Evolutionary conservation across 2,797 vertebrate genomes (phyloP), one percentile per base, ranked within the genome.

Genomic region (Siniperca scherzeri): DNA sequence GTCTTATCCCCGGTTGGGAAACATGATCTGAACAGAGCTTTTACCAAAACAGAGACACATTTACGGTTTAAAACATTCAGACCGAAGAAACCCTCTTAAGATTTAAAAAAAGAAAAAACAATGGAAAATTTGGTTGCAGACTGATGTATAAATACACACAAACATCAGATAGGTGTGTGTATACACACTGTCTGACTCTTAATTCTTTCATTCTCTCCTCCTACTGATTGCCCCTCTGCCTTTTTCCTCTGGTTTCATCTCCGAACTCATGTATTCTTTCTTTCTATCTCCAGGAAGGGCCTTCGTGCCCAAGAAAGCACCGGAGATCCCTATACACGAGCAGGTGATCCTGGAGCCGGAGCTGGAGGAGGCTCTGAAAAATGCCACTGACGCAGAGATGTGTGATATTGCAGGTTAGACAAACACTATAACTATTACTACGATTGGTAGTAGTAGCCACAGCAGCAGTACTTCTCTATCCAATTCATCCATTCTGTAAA

Each of bases 361-460:
- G 93, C 92, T 99, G 90, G 98, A 99, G 92, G 97, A 98, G 86
- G 98, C 98, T 0, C 88, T 99, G 92, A 97, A 96, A 74, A 96
- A 98, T 0, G 98, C 98, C 89, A 97, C 97, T 0, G 98, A 99
- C 0, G 98, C 98, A 0, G 98, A 99, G 91, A 99, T 99, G 98
- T 99, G 98, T 3, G 98, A 99, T 78, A 97, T 99, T 22, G 97
- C 98, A 90, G 97, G 98, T 99, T 48, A 48, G 92, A 74, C 22
- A 9, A 19, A 30, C 48, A 36, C n/a, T 52, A 3, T 33, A 1
- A 40, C 9, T 11, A 4, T 7, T 6, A 33, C 10, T n/a, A 33
- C 4, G 16, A 48, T 1, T 13, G 7, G 46, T 48, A 40, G 38
- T 7, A 30, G 30, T 30, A 2, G 40, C 40, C 11, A 9, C 40